Conservation (phyloP, 1,140 invertebrate genomes). For the Papilio polytes region DNA sequence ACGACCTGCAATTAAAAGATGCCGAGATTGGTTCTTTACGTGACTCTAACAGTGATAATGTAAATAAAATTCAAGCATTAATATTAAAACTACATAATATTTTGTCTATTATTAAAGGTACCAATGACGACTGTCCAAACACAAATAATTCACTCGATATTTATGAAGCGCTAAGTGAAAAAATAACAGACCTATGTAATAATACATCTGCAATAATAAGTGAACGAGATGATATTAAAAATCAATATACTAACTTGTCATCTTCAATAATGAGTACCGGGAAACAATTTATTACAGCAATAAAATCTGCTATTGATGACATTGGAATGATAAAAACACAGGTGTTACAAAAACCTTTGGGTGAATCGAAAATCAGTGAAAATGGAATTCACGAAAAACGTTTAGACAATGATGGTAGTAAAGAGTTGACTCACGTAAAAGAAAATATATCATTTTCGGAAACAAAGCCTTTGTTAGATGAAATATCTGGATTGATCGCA, state of each 20-base stretch:
- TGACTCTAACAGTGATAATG: conserved; percentile 48
- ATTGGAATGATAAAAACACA: background rate
- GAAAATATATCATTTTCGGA: background rate
- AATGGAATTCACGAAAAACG: background rate
- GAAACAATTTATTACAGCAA: conserved; percentile 28
- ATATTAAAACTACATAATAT: conserved; percentile 58
- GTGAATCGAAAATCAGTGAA: background rate
- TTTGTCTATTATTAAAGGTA: conserved; percentile 52
- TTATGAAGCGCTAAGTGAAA: conserved; percentile 50
- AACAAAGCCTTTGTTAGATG: background rate
- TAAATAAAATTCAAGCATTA: conserved; percentile 52
- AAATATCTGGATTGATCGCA: background rate
- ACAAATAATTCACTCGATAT: conserved; percentile 58
- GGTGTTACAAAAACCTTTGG: background rate
- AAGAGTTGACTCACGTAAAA: background rate
- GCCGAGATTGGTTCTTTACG: conserved; percentile 50
- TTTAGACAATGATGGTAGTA: background rate
- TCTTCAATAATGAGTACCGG: conserved; percentile 36
- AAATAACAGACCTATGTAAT: conserved; percentile 51
- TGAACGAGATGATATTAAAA: conserved; percentile 51
- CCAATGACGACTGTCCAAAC: conserved; percentile 57
- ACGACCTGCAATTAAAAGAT: conserved; percentile 53
- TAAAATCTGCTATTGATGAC: conserved; percentile 7
- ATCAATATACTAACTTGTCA: conserved; percentile 45
- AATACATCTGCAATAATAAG: conserved; percentile 44